Evolutionary conservation across 2,113 vertebrate genomes (phyloP), one percentile per base, ranked within the genome.

Genomic region (Corythoichthys haematopterus): DNA sequence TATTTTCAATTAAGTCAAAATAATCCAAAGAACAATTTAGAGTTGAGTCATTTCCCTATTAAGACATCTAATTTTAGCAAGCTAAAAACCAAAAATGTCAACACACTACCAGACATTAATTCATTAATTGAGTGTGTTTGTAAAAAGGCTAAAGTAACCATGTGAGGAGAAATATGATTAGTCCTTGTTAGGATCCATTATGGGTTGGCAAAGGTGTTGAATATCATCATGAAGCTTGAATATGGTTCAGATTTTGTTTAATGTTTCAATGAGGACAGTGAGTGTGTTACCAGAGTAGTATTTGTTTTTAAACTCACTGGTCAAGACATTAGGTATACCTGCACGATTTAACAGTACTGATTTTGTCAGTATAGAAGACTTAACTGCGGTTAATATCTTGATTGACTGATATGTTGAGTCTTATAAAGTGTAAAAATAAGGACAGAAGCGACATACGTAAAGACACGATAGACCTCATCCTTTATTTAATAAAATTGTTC

Each of bases 121-220:
- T 77, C 67, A 73, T 80, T 78, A 69, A 71, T 74, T 61, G 50
- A 73, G 66, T 66, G 64, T 70, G 65, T 58, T 71, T 75, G 59
- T 66, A 65, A 70, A 56, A 37, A 50, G 69, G 65, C 65, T 48
- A 56, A 70, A 53, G 60, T 74, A 74, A 68, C 28, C 73, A 65
- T 71, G 47, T 79, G 59, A 74, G 58, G 63, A 28, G 67, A 72
- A 76, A 74, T 62, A 5, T 20, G 74, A 84, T 75, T 59, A 73
- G 66, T 40, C 56, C 38, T n/a, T 5, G 46, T 37, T 33, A 4
- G 68, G 51, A 43, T 64, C 51, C 36, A 2, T 59, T 70, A 60
- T 59, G 2, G 55, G 59, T 63, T 80, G 69, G 66, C 68, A 64
- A 28, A 3, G 38, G 38, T 33, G 65, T 38, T 68, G 48, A 3